Conservation (phyloP, 2,888 invertebrate genomes). For the Cephus runcator region DNA sequence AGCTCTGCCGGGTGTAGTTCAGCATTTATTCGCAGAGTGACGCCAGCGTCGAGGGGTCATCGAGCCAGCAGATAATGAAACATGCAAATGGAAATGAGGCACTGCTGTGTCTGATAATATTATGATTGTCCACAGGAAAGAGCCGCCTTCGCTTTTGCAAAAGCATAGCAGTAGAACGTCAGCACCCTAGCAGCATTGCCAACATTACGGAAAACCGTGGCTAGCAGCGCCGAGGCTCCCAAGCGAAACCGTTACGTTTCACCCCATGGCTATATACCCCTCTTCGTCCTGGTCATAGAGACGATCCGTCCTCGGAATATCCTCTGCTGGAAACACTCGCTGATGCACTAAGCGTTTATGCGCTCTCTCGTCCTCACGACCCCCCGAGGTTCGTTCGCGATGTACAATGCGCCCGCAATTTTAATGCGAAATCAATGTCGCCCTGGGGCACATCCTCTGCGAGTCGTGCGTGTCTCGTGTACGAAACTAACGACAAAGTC, state of each 20-base stretch:
- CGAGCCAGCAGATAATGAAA: constrained; percentile 52
- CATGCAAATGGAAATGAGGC: constrained; percentile 56
- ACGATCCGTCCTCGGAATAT: not conserved
- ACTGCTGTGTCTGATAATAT: constrained; percentile 56
- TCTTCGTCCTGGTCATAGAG: not conserved
- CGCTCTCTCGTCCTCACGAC: not conserved
- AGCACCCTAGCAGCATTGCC: not conserved
- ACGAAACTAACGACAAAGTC: not conserved
- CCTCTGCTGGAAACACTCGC: not conserved
- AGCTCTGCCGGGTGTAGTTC: not conserved
- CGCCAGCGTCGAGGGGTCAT: constrained; percentile 45
- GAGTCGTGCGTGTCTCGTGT: constrained; percentile 9
- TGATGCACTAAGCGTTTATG: constrained; percentile 16
- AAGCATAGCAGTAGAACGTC: not conserved
- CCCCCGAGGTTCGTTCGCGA: not conserved
- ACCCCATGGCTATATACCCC: not conserved
- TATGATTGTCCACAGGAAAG: constrained; percentile 48
- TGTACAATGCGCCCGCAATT: constrained; percentile 21
- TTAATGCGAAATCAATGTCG: constrained; percentile 40
- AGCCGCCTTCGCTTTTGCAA: constrained; percentile 16
- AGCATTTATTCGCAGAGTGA: not conserved
- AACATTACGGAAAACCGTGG: not conserved
- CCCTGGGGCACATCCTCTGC: constrained; percentile 22
- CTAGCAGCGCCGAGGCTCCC: not conserved
- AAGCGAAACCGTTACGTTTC: not conserved